phyloP scores from a whole-genome alignment of 2,113 vertebrate species.

The Saguinus midas region DNA sequence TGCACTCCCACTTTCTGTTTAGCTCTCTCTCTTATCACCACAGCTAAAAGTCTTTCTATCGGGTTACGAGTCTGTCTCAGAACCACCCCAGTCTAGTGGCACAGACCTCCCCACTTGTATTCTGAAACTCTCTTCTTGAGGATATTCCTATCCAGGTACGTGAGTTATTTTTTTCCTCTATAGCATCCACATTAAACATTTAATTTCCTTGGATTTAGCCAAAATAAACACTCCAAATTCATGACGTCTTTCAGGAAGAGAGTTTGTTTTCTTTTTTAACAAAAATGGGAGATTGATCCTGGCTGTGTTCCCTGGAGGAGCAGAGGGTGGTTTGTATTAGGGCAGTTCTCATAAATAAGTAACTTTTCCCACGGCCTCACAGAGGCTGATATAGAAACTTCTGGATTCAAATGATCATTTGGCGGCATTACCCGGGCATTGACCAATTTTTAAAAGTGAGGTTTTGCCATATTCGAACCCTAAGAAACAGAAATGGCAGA shows the following conservation, averaged over 20 bases:
- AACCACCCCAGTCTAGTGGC: background rate
- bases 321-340: background rate
- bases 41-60: background rate
- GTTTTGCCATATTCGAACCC: background rate
- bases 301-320: background rate
- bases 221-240: background rate
- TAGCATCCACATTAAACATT: background rate
- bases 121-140: background rate
- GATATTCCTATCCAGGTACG: background rate
- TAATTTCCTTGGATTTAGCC: background rate
- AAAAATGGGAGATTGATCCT: background rate
- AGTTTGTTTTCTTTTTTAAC: background rate
- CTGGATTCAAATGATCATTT: background rate
- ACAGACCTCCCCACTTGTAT: background rate
- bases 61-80: background rate
- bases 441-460: background rate
- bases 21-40: background rate
- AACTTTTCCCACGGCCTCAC: background rate
- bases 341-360: background rate
- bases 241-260: background rate
- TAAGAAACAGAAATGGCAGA: background rate
- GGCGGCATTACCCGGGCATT: background rate
- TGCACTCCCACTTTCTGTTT: background rate
- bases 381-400: background rate
- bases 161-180: background rate